A percentile compares a stretch with the other conserved stretches of the same genome.
These are phyloP conservation scores for Stenichneumon culpator DNA, from an alignment of 2,888 invertebrate species.

Conservation along the genomic window DNA sequence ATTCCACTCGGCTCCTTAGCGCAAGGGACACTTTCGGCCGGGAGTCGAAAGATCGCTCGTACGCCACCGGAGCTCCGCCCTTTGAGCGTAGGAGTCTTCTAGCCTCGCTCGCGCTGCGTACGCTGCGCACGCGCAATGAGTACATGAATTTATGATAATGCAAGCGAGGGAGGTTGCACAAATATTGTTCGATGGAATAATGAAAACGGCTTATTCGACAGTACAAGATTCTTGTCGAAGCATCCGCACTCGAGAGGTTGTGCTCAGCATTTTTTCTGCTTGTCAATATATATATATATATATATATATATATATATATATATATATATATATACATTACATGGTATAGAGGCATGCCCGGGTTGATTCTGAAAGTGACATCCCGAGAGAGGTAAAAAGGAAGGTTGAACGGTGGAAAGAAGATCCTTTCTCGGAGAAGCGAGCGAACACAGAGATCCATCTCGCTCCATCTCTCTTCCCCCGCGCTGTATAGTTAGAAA, in stretches of 20 bases:
- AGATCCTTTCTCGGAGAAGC: conserved; percentile 16
- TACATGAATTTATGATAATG: conserved; percentile 54
- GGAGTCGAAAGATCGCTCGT: neutral
- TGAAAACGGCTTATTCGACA: conserved; percentile 59
- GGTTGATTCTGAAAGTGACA: conserved; percentile 33
- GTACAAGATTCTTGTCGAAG: conserved; percentile 18
- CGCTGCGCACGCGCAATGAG: conserved; percentile 20
- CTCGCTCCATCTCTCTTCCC: neutral
- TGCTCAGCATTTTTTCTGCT: neutral
- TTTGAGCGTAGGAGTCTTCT: neutral
- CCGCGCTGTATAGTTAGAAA: conserved; percentile 9
- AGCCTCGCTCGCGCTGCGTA: neutral
- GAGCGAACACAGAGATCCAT: neutral
- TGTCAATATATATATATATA: neutral
- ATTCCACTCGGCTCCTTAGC: neutral
- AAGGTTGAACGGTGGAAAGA: neutral
- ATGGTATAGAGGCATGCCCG: conserved; percentile 1
- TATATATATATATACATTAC: neutral
- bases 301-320: neutral
- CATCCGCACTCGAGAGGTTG: neutral
- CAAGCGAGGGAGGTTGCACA: conserved; percentile 50
- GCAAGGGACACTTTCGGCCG: neutral
- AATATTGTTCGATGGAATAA: conserved; percentile 63
- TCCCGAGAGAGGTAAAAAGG: conserved; percentile 2
- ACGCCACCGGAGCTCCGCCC: neutral